A percentile compares a stretch with the other conserved stretches of the same genome.
Conservation (phyloP, 2,113 vertebrate species). For the Ptilonorhynchus violaceus region DNA sequence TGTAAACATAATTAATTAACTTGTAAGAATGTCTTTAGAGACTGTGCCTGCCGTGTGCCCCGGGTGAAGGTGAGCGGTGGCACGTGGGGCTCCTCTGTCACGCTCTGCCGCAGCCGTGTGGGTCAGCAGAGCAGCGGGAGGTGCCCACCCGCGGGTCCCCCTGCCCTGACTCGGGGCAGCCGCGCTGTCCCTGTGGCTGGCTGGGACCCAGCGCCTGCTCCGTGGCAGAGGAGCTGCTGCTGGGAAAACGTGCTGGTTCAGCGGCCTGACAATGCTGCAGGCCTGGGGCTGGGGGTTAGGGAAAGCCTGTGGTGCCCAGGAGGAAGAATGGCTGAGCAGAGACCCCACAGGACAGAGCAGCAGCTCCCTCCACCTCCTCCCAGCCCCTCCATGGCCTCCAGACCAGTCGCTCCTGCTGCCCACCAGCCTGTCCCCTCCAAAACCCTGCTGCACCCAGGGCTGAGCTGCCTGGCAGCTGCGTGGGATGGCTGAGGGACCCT, state of each 20-base stretch:
- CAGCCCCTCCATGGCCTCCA: neutral
- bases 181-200: rapidly evolving
- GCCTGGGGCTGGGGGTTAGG: neutral
- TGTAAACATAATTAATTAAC: slow-evolving; percentile 69
- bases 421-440: neutral
- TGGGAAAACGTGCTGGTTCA: neutral
- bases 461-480: neutral
- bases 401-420: neutral
- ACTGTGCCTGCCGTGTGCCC: neutral
- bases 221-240: neutral
- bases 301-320: neutral
- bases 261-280: neutral
- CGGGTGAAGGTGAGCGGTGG: neutral
- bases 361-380: neutral
- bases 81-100: neutral
- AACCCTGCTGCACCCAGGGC: neutral
- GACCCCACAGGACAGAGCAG: neutral
- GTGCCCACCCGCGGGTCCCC: neutral
- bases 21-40: slow-evolving; percentile 40
- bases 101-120: rapidly evolving
- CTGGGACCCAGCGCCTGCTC: neutral
- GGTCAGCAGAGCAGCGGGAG: neutral
- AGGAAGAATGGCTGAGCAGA: neutral
- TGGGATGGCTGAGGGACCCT: neutral
- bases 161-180: neutral